Conservation (phyloP, 2,888 invertebrate species). For the Phaonia tiefii region DNA sequence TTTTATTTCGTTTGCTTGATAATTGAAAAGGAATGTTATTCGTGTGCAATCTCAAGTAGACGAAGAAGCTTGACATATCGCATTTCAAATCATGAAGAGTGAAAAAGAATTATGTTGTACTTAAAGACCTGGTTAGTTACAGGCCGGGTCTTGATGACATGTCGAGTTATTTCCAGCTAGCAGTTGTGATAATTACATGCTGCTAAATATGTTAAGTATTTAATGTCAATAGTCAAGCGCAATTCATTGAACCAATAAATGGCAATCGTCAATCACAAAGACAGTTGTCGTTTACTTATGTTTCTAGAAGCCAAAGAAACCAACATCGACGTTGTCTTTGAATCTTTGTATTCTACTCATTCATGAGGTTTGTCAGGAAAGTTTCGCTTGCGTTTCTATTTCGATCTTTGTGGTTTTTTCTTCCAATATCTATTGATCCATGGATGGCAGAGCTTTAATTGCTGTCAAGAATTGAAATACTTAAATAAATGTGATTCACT, state of each 20-base stretch:
- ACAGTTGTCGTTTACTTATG: slow-evolving; percentile 32
- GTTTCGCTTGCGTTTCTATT: too few relatives aligned
- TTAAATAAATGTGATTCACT: slow-evolving; percentile 47
- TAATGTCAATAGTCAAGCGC: slow-evolving; percentile 47
- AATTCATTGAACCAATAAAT: neutral
- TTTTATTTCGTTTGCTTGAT: neutral
- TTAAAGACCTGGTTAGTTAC: too few relatives aligned
- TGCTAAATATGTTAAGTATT: slow-evolving; percentile 59
- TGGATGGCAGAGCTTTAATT: slow-evolving; percentile 20
- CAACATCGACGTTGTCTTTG: too few relatives aligned
- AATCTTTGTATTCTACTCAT: too few relatives aligned
- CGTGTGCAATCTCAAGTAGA: slow-evolving; percentile 48
- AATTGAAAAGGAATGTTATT: slow-evolving; percentile 40
- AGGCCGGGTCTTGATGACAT: neutral
- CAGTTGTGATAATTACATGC: slow-evolving; percentile 54
- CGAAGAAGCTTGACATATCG: slow-evolving; percentile 42
- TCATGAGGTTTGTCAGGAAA: slow-evolving; percentile 26
- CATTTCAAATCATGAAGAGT: too few relatives aligned
- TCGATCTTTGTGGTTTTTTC: too few relatives aligned
- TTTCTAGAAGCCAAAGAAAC: slow-evolving; percentile 5
- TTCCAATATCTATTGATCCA: neutral
- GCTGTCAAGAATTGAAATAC: slow-evolving; percentile 42
- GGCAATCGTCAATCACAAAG: neutral
- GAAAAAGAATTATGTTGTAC: too few relatives aligned
- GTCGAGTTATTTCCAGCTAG: neutral